These are phyloP conservation scores for Silvanus unidentatus DNA, from an alignment of 2,888 invertebrate species.

Conservation along the genomic window DNA sequence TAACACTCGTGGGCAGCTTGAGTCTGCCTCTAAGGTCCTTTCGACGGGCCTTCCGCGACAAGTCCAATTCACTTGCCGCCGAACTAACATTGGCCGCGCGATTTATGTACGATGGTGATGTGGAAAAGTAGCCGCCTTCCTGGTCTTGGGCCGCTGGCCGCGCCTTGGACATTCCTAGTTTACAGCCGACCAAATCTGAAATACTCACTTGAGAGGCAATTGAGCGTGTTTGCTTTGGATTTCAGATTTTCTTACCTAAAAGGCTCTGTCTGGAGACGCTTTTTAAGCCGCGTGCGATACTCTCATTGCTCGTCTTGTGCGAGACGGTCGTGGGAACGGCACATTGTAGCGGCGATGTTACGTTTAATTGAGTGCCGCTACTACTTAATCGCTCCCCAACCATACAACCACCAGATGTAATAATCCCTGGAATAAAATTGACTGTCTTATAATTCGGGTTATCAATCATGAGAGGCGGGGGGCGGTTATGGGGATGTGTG, in stretches of 20 bases:
- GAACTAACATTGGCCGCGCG: constrained; percentile 56
- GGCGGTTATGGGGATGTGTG: too few relatives aligned
- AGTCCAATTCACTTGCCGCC: constrained; percentile 70
- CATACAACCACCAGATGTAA: constrained; percentile 46
- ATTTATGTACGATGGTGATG: constrained; percentile 57
- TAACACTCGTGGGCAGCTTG: constrained; percentile 56
- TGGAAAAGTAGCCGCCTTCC: constrained; percentile 61
- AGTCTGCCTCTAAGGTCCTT: constrained; percentile 56
- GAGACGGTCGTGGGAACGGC: constrained; percentile 35
- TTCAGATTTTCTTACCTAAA: constrained; percentile 48
- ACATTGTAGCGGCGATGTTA: constrained; percentile 45
- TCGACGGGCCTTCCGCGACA: constrained; percentile 62
- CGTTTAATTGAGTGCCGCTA: constrained; percentile 50
- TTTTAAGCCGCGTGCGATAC: constrained; percentile 47
- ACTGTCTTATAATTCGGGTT: background rate
- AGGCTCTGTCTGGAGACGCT: constrained; percentile 59
- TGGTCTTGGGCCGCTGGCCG: constrained; percentile 39
- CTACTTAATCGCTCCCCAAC: constrained; percentile 52
- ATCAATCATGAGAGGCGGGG: too few relatives aligned
- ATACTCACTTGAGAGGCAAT: constrained; percentile 15
- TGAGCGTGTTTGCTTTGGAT: too few relatives aligned
- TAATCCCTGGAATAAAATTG: constrained; percentile 40
- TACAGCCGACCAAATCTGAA: constrained; percentile 72
- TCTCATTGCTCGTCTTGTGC: constrained; percentile 47
- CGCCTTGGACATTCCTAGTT: constrained; percentile 52